phyloP scores from a whole-genome alignment of 2,797 vertebrate species.

The Cercopithecus mitis region DNA sequence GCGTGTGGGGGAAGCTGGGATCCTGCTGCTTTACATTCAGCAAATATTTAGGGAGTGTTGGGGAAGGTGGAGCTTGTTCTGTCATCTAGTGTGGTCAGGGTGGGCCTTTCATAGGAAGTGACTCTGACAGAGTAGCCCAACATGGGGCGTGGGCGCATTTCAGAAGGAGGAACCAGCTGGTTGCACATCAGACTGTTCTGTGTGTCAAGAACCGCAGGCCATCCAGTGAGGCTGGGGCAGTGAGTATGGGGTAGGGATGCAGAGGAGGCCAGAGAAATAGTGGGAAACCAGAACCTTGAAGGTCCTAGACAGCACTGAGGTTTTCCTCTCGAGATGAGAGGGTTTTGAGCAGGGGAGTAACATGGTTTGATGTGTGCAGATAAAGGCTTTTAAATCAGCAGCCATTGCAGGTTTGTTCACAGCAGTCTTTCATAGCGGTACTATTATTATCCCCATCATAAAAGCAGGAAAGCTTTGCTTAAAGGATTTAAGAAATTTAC shows the following conservation, averaged over 20 bases:
- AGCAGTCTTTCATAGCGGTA: neutral
- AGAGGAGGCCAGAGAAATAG: neutral
- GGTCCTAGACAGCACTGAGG: neutral
- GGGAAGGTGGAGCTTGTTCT: neutral
- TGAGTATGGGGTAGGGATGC: rapidly evolving
- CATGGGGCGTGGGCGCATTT: neutral
- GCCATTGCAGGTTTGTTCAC: neutral
- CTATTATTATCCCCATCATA: neutral
- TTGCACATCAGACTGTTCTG: neutral
- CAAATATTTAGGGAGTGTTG: neutral
- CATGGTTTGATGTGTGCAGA: neutral
- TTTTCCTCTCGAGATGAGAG: neutral
- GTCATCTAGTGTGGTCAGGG: neutral
- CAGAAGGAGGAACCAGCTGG: neutral
- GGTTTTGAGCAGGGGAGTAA: neutral
- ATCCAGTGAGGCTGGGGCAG: neutral
- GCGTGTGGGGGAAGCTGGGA: neutral
- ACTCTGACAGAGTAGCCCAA: neutral
- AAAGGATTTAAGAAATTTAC: neutral
- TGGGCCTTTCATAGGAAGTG: neutral
- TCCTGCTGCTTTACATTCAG: neutral
- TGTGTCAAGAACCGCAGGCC: neutral
- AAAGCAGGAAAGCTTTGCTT: neutral
- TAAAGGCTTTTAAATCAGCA: neutral
- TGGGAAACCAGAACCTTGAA: neutral